A percentile compares a stretch with the other conserved stretches of the same genome.
Conservation (phyloP, 2,888 invertebrate genomes). For the Cerastoderma edule region DNA sequence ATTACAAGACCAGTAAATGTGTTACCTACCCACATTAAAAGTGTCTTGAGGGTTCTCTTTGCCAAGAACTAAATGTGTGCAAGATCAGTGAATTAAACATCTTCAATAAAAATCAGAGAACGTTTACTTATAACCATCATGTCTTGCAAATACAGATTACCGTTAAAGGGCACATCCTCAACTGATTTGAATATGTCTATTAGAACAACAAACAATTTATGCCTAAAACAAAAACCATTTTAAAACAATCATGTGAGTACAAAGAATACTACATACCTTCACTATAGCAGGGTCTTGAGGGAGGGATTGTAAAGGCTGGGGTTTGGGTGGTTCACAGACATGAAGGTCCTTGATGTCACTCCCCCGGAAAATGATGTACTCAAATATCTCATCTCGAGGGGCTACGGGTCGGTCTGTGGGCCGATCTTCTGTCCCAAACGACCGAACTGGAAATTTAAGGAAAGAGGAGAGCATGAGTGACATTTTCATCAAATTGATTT, state of each 20-base stretch:
- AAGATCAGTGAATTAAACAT: no score
- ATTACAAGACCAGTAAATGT: neutral
- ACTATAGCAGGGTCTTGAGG: slow-evolving; percentile 99
- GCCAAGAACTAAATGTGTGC: no score
- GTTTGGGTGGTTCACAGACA: slow-evolving; percentile 90
- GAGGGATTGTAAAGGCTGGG: slow-evolving; percentile 82
- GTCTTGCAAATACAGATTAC: slow-evolving; percentile 4
- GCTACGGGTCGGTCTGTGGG: slow-evolving; percentile 97
- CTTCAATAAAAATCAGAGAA: slow-evolving; percentile 8
- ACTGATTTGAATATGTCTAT: no score
- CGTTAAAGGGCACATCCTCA: no score
- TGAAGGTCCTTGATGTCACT: slow-evolving; percentile 99
- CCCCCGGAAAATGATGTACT: slow-evolving; percentile 98
- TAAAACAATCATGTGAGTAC: no score
- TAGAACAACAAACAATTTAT: no score
- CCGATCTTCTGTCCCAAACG: slow-evolving; percentile 99
- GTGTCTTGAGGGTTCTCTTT: no score
- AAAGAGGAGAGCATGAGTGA: neutral
- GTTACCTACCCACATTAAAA: neutral
- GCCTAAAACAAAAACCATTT: no score
- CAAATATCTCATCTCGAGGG: slow-evolving; percentile 98
- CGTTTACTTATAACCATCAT: slow-evolving; percentile 28
- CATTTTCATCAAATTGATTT: no score
- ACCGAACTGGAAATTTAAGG: slow-evolving; percentile 90
- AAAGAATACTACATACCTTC: slow-evolving; percentile 87